These are phyloP conservation scores for Antheraea pernyi DNA, from an alignment of 1,140 invertebrate species.

Conservation along the genomic window DNA sequence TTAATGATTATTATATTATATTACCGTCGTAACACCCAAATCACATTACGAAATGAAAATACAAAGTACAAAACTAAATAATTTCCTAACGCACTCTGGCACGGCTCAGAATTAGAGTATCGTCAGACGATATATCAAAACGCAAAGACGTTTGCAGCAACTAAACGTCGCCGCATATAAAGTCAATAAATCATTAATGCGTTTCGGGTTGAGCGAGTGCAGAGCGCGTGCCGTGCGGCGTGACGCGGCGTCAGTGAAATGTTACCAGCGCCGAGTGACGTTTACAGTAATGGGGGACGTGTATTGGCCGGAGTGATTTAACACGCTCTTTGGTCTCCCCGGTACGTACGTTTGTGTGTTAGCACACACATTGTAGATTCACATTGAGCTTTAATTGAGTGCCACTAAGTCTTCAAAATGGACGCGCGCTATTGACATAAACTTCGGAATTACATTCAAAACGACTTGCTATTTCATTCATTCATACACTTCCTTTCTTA, in stretches of 20 bases:
- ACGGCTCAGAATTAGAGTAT: background rate
- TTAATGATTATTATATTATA: no score
- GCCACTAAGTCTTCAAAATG: background rate
- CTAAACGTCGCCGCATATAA: constrained; percentile 3
- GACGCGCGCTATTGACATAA: background rate
- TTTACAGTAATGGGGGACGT: background rate
- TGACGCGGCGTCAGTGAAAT: background rate
- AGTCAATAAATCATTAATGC: background rate
- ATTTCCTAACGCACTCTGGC: background rate
- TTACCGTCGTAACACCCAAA: background rate
- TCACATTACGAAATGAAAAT: background rate
- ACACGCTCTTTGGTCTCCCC: background rate
- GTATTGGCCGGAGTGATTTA: background rate
- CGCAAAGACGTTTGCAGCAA: background rate
- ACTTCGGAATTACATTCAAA: no score
- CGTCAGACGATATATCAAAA: constrained; percentile 1
- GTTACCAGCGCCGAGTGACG: background rate
- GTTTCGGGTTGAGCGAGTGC: background rate
- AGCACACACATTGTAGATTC: background rate
- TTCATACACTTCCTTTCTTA: no score
- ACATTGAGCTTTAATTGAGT: background rate
- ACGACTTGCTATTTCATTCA: no score
- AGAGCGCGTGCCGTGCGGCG: no score
- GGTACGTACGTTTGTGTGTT: background rate
- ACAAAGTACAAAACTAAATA: background rate